A percentile compares a stretch with the other conserved stretches of the same genome.
Conservation (phyloP, 2,113 vertebrate species). For the Malaclemys terrapin region DNA sequence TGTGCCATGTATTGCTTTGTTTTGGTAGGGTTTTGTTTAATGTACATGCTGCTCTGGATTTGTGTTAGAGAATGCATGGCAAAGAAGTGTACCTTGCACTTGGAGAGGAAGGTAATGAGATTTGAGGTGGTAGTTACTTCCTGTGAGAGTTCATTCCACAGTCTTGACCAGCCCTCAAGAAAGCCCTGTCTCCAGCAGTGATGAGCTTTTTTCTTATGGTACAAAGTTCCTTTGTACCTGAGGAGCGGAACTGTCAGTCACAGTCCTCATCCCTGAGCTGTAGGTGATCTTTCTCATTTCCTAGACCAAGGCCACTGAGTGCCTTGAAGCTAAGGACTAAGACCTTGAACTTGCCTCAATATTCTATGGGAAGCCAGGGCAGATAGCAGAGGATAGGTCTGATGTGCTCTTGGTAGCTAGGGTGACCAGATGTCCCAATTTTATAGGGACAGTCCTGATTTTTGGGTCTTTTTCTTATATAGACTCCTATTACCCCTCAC, state of each 20-base stretch:
- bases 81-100: constrained; percentile 18
- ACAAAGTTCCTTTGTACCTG: neutral
- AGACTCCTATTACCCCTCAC: no score
- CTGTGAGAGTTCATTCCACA: neutral
- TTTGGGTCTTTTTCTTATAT: no score
- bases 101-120: neutral
- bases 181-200: neutral
- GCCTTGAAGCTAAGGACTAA: neutral
- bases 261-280: neutral
- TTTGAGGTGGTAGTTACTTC: constrained; percentile 13
- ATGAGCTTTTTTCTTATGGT: neutral
- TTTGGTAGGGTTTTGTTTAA: neutral
- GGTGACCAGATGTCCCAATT: no score
- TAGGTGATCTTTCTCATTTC: neutral
- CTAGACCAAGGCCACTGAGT: neutral
- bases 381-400: neutral
- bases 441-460: no score
- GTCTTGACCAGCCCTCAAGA: neutral
- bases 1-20: neutral
- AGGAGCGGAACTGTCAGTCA: neutral
- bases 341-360: neutral
- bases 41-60: neutral
- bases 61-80: constrained; percentile 20
- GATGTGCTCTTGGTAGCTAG: neutral
- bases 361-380: neutral